Evolutionary conservation across 2,888 invertebrate genomes (phyloP).

Genomic region (Aphodius sticticus): DNA sequence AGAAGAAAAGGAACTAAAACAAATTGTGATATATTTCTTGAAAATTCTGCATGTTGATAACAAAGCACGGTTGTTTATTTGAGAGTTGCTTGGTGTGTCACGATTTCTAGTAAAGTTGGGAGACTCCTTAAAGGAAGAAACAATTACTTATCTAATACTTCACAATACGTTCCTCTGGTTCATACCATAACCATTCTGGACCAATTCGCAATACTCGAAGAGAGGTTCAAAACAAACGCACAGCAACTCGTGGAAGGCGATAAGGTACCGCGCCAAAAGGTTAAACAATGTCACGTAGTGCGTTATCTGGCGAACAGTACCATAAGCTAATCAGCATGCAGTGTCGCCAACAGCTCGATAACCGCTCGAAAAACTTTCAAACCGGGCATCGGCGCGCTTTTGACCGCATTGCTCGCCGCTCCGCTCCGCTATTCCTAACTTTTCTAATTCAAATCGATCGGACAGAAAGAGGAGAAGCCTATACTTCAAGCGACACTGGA

Average conservation of each 20-base stretch:
- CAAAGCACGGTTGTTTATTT: no score
- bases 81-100: no score
- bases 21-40: no score
- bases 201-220: not conserved
- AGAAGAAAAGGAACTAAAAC: no score
- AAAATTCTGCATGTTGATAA: no score
- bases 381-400: not conserved
- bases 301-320: not conserved
- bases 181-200: no score
- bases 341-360: conserved; percentile 4
- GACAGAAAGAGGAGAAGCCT: not conserved
- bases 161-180: no score
- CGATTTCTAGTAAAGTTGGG: no score
- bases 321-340: not conserved
- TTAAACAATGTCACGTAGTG: not conserved
- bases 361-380: not conserved
- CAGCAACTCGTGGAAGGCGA: not conserved
- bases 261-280: not conserved
- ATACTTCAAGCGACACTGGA: not conserved
- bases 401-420: not conserved
- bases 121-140: no score
- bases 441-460: not conserved
- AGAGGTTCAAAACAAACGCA: not conserved
- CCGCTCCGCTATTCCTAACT: not conserved
- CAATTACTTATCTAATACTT: no score